Percentiles rank a stretch among this genome's conserved stretches.
Conservation (phyloP, 1,140 invertebrate species). For the Drosophila sechellia region DNA sequence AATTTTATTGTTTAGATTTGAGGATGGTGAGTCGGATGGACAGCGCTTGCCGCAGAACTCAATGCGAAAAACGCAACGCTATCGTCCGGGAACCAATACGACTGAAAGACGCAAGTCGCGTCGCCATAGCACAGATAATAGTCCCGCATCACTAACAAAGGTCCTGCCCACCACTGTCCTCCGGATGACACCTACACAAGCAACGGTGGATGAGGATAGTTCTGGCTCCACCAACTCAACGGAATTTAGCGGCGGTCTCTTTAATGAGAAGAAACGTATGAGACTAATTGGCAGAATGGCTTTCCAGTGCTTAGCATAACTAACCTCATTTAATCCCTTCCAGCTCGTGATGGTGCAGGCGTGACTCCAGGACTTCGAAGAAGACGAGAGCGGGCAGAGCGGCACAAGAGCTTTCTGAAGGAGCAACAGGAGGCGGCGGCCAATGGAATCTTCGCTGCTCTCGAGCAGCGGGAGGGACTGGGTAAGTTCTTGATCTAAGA, state of each 20-base stretch:
- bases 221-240: slow-evolving; percentile 79
- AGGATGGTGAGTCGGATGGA: slow-evolving; percentile 83
- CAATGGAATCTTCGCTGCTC: slow-evolving; percentile 85
- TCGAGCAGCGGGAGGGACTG: slow-evolving; percentile 85
- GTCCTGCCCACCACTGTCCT: slow-evolving; percentile 69
- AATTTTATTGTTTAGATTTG: slow-evolving; percentile 58
- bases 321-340: neutral
- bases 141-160: slow-evolving; percentile 85
- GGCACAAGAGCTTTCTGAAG: slow-evolving; percentile 92
- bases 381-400: slow-evolving; percentile 90
- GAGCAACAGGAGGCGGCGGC: slow-evolving; percentile 90
- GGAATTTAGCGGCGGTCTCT: slow-evolving; percentile 75
- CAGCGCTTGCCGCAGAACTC: slow-evolving; percentile 89
- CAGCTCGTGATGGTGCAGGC: slow-evolving; percentile 85
- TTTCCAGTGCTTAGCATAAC: too few relatives aligned
- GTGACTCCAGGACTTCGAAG: slow-evolving; percentile 91
- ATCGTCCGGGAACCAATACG: slow-evolving; percentile 87
- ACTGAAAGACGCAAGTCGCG: slow-evolving; percentile 90
- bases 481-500: slow-evolving; percentile 55
- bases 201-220: slow-evolving; percentile 84
- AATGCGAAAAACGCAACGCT: slow-evolving; percentile 90
- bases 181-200: slow-evolving; percentile 73
- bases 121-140: slow-evolving; percentile 89
- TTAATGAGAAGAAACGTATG: slow-evolving; percentile 76
- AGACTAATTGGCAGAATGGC: too few relatives aligned